A percentile compares a stretch with the other conserved stretches of the same genome.
Conservation (phyloP, 2,797 vertebrate species). For the Siniperca undulata region DNA sequence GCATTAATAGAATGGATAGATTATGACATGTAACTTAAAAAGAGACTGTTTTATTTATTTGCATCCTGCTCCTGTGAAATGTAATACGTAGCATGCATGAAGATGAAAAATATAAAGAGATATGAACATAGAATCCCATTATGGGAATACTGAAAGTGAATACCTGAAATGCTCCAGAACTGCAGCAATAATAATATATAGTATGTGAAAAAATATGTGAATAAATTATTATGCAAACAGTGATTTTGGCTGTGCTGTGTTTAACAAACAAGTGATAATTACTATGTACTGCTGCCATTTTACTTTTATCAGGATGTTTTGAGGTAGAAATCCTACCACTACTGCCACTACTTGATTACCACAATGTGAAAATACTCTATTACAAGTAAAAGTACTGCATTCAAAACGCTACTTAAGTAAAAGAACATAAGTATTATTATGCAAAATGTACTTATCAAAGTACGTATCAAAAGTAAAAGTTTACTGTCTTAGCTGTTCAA, state of each 20-base stretch:
- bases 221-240: slow-evolving; percentile 84
- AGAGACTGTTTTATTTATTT: slow-evolving; percentile 85
- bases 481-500: background rate
- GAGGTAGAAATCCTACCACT: background rate
- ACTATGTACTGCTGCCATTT: slow-evolving; percentile 17
- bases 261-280: slow-evolving; percentile 33
- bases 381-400: background rate
- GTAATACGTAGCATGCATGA: slow-evolving; percentile 87
- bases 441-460: background rate
- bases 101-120: slow-evolving; percentile 82
- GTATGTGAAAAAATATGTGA: slow-evolving; percentile 81
- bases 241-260: slow-evolving; percentile 60
- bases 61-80: slow-evolving; percentile 88
- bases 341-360: background rate
- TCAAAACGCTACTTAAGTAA: background rate
- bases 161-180: slow-evolving; percentile 80
- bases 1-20: slow-evolving; percentile 88
- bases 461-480: background rate
- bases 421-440: background rate
- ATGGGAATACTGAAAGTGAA: slow-evolving; percentile 79
- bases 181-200: slow-evolving; percentile 89
- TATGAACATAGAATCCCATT: slow-evolving; percentile 79
- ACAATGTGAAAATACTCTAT: background rate
- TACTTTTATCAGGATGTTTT: slow-evolving; percentile 8
- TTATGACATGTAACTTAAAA: slow-evolving; percentile 84